A percentile compares a stretch with the other conserved stretches of the same genome.
These are phyloP conservation scores for Anniella stebbinsi DNA, from an alignment of 2,797 vertebrate genomes.

Conservation along the genomic window DNA sequence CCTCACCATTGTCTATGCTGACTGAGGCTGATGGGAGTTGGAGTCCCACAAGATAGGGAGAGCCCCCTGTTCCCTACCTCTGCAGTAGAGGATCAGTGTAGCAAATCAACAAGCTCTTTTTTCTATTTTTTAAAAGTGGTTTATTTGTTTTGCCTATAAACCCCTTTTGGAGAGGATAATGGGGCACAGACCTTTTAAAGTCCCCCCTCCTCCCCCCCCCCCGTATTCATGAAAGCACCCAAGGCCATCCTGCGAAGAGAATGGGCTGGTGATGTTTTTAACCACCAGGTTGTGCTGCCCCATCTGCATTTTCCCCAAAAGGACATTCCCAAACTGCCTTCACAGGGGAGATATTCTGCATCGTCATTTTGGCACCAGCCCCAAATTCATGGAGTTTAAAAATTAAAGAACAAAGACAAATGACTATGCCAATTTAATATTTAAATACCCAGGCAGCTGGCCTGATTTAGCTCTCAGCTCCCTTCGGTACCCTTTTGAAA, in stretches of 20 bases:
- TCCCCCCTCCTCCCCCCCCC: neutral
- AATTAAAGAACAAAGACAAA: slow-evolving; percentile 32
- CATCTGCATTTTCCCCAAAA: neutral
- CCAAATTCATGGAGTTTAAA: slow-evolving; percentile 18
- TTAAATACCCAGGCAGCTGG: neutral
- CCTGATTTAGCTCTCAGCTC: neutral
- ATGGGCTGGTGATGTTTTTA: neutral
- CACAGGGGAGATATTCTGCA: neutral
- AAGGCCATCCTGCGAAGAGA: neutral
- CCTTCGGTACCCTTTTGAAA: neutral
- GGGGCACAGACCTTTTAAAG: neutral
- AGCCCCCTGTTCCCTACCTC: neutral
- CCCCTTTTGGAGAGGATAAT: neutral
- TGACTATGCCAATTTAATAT: slow-evolving; percentile 19
- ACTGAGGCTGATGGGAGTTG: neutral
- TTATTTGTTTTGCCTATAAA: neutral
- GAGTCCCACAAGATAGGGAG: neutral
- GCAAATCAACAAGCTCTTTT: neutral
- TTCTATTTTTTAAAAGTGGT: neutral
- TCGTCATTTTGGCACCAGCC: neutral
- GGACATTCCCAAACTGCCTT: neutral
- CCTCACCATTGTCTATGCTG: neutral
- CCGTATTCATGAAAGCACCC: neutral
- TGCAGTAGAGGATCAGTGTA: neutral
- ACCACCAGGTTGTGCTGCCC: neutral